phyloP scores from a whole-genome alignment of 2,888 invertebrate genomes.

The Dryobotodes eremita region DNA sequence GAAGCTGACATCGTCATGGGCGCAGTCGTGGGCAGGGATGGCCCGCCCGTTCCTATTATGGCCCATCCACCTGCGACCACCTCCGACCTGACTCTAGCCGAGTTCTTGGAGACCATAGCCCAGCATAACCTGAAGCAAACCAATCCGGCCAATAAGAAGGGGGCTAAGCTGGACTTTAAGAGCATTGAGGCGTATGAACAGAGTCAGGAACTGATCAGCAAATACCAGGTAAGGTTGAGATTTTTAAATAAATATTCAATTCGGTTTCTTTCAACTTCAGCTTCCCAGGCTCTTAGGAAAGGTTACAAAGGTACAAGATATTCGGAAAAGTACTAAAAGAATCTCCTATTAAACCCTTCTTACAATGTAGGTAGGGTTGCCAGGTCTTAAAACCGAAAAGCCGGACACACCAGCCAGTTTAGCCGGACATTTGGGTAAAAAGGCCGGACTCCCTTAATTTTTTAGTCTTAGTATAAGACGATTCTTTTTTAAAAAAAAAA shows the following conservation, averaged over 20 bases:
- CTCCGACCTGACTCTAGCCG: constrained; percentile 94
- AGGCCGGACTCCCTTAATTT: too few relatives aligned
- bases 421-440: too few relatives aligned
- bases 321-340: not conserved
- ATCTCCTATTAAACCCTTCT: too few relatives aligned
- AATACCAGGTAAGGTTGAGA: constrained; percentile 77
- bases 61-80: constrained; percentile 94
- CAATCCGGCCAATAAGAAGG: constrained; percentile 89
- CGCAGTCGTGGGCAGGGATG: constrained; percentile 87
- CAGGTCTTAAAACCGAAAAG: too few relatives aligned
- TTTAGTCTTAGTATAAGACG: too few relatives aligned
- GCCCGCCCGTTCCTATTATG: constrained; percentile 94
- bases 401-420: too few relatives aligned
- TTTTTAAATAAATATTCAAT: too few relatives aligned
- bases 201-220: constrained; percentile 87
- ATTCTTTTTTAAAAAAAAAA: too few relatives aligned
- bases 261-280: not conserved
- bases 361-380: not conserved
- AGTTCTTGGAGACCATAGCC: constrained; percentile 92
- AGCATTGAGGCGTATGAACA: constrained; percentile 93
- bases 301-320: not conserved
- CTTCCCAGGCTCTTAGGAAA: not conserved
- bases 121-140: constrained; percentile 84
- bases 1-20: constrained; percentile 96
- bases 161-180: constrained; percentile 97